Percentiles rank a stretch among this genome's conserved stretches.
These are phyloP conservation scores for Tricholauxania praeusta DNA, from an alignment of 2,888 invertebrate species.

Conservation along the genomic window DNA sequence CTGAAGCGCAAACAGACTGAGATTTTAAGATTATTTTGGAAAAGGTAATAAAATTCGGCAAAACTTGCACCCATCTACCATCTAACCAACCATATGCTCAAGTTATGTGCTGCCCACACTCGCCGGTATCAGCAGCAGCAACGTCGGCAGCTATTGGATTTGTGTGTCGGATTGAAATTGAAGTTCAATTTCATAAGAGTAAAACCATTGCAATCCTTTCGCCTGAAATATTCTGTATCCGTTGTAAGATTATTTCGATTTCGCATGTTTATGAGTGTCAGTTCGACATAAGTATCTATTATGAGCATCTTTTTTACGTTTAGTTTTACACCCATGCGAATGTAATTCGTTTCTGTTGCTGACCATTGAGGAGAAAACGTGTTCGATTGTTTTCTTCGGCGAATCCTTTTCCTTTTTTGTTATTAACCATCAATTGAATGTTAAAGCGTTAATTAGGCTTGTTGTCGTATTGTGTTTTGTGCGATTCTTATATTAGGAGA, in stretches of 20 bases:
- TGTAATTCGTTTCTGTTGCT: conserved; percentile 45
- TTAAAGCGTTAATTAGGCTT: conserved; percentile 13
- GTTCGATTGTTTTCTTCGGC: conserved; percentile 24
- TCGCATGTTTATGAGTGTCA: conserved; percentile 57
- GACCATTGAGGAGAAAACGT: conserved; percentile 45
- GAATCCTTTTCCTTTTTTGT: conserved; percentile 53
- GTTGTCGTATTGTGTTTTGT: too few species aligned
- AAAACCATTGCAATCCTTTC: conserved; percentile 58
- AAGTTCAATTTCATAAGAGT: conserved; percentile 53
- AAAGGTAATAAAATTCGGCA: conserved; percentile 36
- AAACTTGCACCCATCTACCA: conserved; percentile 15
- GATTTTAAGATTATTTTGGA: conserved; percentile 32
- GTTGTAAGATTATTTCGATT: conserved; percentile 59
- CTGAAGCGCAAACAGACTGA: conserved; percentile 48
- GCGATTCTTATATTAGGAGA: too few species aligned
- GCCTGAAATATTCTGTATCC: conserved; percentile 58
- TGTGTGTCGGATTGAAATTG: background rate
- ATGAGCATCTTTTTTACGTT: conserved; percentile 30
- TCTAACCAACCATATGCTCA: background rate
- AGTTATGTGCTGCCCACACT: background rate
- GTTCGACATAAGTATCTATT: conserved; percentile 33
- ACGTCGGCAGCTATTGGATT: background rate
- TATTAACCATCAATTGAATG: conserved; percentile 64
- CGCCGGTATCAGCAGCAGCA: background rate
- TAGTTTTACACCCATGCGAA: background rate